phyloP scores from a whole-genome alignment of 2,888 invertebrate species.

The Orthonevra nobilis region DNA sequence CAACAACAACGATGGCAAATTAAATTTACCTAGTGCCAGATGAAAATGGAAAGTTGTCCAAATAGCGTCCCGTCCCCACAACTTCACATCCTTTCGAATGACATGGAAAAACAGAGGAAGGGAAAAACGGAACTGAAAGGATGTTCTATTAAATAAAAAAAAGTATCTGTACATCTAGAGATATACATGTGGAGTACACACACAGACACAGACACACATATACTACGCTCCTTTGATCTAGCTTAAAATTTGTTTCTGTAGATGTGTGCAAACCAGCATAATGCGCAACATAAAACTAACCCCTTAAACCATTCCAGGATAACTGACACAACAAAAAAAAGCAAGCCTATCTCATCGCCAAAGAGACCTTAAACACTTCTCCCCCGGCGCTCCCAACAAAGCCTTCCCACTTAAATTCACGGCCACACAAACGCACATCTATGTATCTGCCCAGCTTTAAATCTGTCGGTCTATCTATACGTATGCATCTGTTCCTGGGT shows the following conservation, averaged over 20 bases:
- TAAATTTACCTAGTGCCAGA: conserved; percentile 67
- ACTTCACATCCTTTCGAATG: conserved; percentile 43
- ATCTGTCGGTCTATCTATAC: conserved; percentile 28
- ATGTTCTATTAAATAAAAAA: conserved; percentile 46
- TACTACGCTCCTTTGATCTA: background rate
- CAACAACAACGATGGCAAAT: conserved; percentile 49
- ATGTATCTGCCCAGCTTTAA: conserved; percentile 5
- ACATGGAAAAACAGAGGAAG: conserved; percentile 5
- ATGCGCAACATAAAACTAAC: conserved; percentile 70
- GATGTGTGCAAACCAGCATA: conserved; percentile 40
- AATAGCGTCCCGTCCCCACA: conserved; percentile 42
- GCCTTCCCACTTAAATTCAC: conserved; percentile 64
- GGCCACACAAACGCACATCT: conserved; percentile 47
- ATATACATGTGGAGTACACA: conserved; percentile 9
- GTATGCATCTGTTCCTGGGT: conserved; percentile 10
- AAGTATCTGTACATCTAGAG: conserved; percentile 12
- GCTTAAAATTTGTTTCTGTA: conserved; percentile 13
- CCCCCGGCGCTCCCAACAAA: conserved; percentile 32
- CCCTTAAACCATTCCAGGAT: conserved; percentile 59
- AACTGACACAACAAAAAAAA: conserved; percentile 1
- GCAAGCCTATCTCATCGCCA: conserved; percentile 30
- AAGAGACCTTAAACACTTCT: conserved; percentile 66
- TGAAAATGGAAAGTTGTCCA: conserved; percentile 70
- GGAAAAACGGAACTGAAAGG: conserved; percentile 30
- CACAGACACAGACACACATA: background rate